Percentiles rank a stretch among this genome's conserved stretches.
Conservation (phyloP, 2,113 vertebrate genomes). For the Pseudolaguvia tuberculata region DNA sequence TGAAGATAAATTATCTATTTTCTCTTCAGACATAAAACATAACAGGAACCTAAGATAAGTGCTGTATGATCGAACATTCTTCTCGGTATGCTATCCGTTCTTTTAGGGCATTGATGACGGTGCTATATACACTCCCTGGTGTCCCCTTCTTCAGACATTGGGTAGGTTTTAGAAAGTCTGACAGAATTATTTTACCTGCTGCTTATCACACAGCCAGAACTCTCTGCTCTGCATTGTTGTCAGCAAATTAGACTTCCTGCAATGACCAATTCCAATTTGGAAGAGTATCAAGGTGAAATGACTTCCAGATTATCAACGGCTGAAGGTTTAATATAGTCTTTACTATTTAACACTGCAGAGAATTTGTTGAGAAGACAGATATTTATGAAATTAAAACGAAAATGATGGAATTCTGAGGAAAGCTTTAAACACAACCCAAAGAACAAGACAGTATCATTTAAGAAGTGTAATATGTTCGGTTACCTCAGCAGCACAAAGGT, state of each 20-base stretch:
- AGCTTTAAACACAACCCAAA: constrained; percentile 1
- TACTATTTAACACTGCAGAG: background rate
- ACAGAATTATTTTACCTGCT: constrained; percentile 53
- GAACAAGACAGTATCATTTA: background rate
- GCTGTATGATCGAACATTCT: background rate
- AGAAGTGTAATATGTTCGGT: background rate
- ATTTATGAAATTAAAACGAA: background rate
- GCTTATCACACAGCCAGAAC: background rate
- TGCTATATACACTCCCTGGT: constrained; percentile 18
- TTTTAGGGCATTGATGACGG: background rate
- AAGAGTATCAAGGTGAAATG: constrained; percentile 41
- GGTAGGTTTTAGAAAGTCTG: constrained; percentile 36
- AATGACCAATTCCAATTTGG: constrained; percentile 42
- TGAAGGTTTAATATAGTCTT: constrained; percentile 35
- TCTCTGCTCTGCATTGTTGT: constrained; percentile 7
- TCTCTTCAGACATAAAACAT: constrained; percentile 27
- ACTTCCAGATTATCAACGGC: constrained; percentile 27
- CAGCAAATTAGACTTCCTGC: constrained; percentile 34
- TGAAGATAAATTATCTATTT: constrained; percentile 6
- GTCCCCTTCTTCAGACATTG: constrained; percentile 12
- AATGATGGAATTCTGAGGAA: background rate
- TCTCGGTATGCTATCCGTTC: background rate
- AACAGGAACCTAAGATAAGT: background rate
- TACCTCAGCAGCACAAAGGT: constrained; percentile 4
- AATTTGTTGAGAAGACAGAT: constrained; percentile 5